Percentiles rank a stretch among this genome's conserved stretches.
Evolutionary conservation across 30 jellyfish, hydroid and myxozoan species (phyloP).

Genomic region (Aurelia aurita complex sp. Pacific): DNA sequence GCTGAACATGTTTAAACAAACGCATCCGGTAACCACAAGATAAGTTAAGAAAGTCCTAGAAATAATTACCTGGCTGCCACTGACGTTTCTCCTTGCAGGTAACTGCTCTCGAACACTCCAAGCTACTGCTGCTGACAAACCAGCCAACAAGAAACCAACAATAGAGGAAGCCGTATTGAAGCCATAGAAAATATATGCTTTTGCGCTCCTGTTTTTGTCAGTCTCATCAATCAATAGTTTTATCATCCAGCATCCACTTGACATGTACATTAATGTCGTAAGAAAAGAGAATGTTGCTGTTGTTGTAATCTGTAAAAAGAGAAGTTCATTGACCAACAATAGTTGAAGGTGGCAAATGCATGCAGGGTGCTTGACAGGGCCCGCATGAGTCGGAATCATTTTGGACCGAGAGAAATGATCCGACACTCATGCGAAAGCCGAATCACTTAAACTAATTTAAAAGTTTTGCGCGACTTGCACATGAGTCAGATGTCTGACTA

Average conservation of each 20-base stretch:
- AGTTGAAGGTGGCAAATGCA: too few species aligned
- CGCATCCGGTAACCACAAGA: background rate
- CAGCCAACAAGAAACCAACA: constrained; percentile 54
- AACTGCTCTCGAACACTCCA: constrained; percentile 66
- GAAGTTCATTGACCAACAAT: too few species aligned
- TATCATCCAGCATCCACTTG: constrained; percentile 75
- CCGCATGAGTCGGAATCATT: too few species aligned
- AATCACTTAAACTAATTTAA: too few species aligned
- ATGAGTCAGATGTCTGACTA: too few species aligned
- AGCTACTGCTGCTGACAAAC: constrained; percentile 64
- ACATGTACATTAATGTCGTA: constrained; percentile 57
- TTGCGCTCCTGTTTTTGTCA: constrained; percentile 11
- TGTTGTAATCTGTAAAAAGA: constrained; percentile 48
- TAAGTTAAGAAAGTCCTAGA: background rate
- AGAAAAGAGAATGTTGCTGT: constrained; percentile 47
- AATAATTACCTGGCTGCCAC: constrained; percentile 11
- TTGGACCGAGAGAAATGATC: too few species aligned
- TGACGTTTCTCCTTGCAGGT: constrained; percentile 9
- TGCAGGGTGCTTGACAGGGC: background rate
- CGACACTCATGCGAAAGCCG: too few species aligned
- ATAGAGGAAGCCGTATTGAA: constrained; percentile 56
- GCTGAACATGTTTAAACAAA: too few species aligned
- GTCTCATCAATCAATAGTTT: constrained; percentile 50
- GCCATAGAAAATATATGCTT: constrained; percentile 54
- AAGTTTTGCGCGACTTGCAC: too few species aligned